A percentile compares a stretch with the other conserved stretches of the same genome.
These are phyloP conservation scores for Lepidochrysops patricia DNA, from an alignment of 2,888 invertebrate genomes.

Conservation along the genomic window DNA sequence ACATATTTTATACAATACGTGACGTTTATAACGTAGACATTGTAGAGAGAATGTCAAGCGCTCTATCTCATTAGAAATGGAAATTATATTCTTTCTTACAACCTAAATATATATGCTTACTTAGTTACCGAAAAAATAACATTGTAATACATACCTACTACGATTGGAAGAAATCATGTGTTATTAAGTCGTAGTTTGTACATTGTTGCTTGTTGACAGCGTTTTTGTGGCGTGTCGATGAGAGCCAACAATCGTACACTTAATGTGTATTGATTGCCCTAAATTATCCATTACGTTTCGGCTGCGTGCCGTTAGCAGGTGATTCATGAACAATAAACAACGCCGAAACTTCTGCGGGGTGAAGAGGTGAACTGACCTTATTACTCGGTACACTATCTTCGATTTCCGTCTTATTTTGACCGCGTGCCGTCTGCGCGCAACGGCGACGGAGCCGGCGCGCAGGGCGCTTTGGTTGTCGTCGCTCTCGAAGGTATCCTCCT, in stretches of 20 bases:
- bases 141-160: no score
- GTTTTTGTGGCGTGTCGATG: background rate
- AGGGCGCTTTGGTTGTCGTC: conserved; percentile 48
- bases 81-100: no score
- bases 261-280: conserved; percentile 54
- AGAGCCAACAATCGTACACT: background rate
- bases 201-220: background rate
- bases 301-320: conserved; percentile 26
- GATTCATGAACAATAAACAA: conserved; percentile 10
- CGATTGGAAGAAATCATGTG: background rate
- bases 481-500: conserved; percentile 31
- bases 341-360: background rate
- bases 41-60: no score
- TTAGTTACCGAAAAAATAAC: no score
- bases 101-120: no score
- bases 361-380: conserved; percentile 42
- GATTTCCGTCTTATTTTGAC: conserved; percentile 61
- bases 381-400: conserved; percentile 57
- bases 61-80: no score
- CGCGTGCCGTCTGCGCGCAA: conserved; percentile 64
- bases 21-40: no score
- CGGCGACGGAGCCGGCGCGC: conserved; percentile 58
- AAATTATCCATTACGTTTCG: conserved; percentile 48
- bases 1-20: no score
- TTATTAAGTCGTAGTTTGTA: background rate